These are phyloP conservation scores for Orchestia grillus DNA, from an alignment of 1,140 invertebrate genomes.

Conservation along the genomic window DNA sequence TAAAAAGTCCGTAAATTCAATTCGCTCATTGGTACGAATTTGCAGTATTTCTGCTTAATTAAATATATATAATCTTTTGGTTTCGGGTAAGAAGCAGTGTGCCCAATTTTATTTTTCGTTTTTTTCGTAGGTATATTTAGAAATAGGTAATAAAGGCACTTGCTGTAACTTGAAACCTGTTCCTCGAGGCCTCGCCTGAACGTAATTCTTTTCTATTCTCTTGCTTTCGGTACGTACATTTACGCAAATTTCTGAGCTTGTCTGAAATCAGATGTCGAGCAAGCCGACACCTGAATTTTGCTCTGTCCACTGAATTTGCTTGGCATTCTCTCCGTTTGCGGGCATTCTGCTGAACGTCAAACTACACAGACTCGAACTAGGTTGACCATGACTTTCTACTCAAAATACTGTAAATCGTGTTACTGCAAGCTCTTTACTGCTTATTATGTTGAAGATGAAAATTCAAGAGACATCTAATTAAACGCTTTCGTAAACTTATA, in stretches of 20 bases:
- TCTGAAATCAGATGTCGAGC: too few species aligned
- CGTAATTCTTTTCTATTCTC: too few species aligned
- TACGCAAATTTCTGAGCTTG: too few species aligned
- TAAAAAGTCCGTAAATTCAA: background rate
- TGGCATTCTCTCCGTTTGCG: background rate
- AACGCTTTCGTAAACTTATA: too few species aligned
- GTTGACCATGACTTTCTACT: background rate
- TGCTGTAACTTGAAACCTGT: too few species aligned
- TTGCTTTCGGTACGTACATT: too few species aligned
- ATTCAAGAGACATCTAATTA: background rate
- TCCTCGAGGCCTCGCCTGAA: too few species aligned
- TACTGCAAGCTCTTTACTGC: background rate
- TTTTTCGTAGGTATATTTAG: background rate
- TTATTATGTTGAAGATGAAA: background rate
- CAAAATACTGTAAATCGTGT: background rate
- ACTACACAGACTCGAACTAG: background rate
- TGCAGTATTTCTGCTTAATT: background rate
- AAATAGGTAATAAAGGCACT: too few species aligned
- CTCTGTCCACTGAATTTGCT: background rate
- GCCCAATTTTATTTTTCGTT: background rate
- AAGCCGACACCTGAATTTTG: too few species aligned
- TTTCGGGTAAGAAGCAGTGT: background rate
- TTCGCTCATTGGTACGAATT: background rate
- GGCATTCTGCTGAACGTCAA: background rate
- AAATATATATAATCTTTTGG: too few species aligned